phyloP scores from a whole-genome alignment of 2,113 vertebrate genomes.

The Phoenicopterus ruber region DNA sequence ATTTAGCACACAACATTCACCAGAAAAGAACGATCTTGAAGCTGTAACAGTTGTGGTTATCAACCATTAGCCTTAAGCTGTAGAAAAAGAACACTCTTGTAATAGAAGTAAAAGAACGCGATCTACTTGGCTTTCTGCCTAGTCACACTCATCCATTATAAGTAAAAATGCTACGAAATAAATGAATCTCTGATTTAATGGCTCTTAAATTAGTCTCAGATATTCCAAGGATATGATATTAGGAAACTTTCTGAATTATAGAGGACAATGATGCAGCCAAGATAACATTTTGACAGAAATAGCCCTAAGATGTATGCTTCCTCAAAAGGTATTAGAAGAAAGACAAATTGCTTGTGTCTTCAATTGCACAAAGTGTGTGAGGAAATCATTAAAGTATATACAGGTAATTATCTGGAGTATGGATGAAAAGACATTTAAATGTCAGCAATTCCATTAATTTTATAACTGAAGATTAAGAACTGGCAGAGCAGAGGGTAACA shows the following conservation, averaged over 20 bases:
- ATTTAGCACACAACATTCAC: not conserved
- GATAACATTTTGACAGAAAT: not conserved
- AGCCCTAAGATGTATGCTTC: not conserved
- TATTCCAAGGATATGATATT: not conserved
- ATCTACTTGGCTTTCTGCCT: not conserved
- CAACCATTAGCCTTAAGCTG: not conserved
- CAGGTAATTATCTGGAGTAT: not conserved
- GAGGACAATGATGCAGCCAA: not conserved
- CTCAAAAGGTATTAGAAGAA: not conserved
- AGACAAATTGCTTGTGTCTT: not conserved
- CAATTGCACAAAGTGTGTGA: not conserved
- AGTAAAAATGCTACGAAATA: not conserved
- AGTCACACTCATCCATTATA: not conserved
- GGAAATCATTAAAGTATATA: not conserved
- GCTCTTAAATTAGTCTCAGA: not conserved
- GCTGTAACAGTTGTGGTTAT: not conserved
- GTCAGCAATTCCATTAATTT: not conserved
- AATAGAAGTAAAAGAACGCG: not conserved
- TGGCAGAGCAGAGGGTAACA: not conserved
- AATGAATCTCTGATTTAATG: not conserved
- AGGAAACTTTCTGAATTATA: not conserved
- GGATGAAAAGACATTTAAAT: constrained; percentile 10
- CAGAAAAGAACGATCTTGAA: not conserved
- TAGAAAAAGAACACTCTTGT: not conserved
- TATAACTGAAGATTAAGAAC: not conserved